Evolutionary conservation across 2,888 invertebrate genomes (phyloP), one percentile per base, ranked within the genome.

Genomic region (Pristionchus japonicus): DNA sequence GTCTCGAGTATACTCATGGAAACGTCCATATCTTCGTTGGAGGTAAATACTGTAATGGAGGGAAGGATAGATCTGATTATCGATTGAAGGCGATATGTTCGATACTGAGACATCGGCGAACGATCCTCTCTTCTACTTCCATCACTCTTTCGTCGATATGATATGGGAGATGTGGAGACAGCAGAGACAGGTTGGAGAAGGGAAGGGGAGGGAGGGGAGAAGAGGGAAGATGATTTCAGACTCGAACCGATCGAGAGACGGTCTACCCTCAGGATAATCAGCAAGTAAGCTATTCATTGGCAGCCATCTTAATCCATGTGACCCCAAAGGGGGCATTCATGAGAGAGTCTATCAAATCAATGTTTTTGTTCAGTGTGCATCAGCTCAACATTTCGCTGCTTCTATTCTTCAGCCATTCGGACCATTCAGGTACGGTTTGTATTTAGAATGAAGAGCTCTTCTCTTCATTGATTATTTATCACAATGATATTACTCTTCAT

Each of bases 81-180:
- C n/a, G n/a, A n/a, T n/a, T n/a, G n/a, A 31, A 85, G 85, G 88
- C 23, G 90, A 92, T 77, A 92, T 92, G 92, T 92, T 90, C 88
- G 91, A 92, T 57, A 90, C 90, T 15, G 88, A 91, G 0, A 93
- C 93, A 0, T 91, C 93, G 1, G 93, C 92, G 31, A 94, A 94
- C 85, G 95, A 95, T 89, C 95, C 95, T 0, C 89, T 93, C 20
- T 95, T 95, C 91, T 95, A 92, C 90, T 88, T 95, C n/a, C 94
- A 94, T 83, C 95, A 95, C 88, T 89, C 92, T 0, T 95, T 95
- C 89, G 92, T 95, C 43, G 95, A 95, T 90, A 90, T 93, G 23
- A 89, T 95, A 9, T 95, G 94, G 94, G 94, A 95, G 88, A 88
- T 92, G 86, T 93, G 91, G 91, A 89, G 93, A 61, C 89, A 89